Conservation (phyloP, 1,140 invertebrate genomes). For the Drosophila orosa region DNA sequence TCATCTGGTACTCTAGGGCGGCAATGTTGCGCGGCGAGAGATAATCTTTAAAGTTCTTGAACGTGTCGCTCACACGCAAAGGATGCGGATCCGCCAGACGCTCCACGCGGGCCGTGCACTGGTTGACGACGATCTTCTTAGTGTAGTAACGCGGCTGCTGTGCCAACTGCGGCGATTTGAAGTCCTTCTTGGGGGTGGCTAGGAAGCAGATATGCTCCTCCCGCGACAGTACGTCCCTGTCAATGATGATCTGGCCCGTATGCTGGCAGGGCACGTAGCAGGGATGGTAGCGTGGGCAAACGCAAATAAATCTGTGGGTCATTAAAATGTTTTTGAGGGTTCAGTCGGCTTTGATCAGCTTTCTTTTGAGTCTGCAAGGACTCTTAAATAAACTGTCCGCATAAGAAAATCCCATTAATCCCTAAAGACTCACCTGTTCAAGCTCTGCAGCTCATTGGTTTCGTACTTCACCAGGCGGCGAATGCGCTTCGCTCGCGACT, state of each 20-base stretch:
- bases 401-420: neutral
- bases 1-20: slow-evolving; percentile 60
- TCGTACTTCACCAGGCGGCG: slow-evolving; percentile 60
- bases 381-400: neutral
- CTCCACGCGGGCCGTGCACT: slow-evolving; percentile 73
- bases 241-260: slow-evolving; percentile 74
- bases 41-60: slow-evolving; percentile 46
- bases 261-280: slow-evolving; percentile 69
- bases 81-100: slow-evolving; percentile 66
- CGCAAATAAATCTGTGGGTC: slow-evolving; percentile 49
- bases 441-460: slow-evolving; percentile 39
- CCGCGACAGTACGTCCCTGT: slow-evolving; percentile 73
- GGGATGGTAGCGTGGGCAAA: slow-evolving; percentile 70
- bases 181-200: slow-evolving; percentile 71
- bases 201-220: slow-evolving; percentile 75
- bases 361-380: neutral
- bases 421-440: slow-evolving; percentile 50
- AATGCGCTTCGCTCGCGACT: slow-evolving; percentile 57
- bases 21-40: slow-evolving; percentile 44
- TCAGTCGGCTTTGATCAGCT: neutral
- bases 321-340: neutral
- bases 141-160: slow-evolving; percentile 47
- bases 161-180: slow-evolving; percentile 21
- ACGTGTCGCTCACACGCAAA: slow-evolving; percentile 54
- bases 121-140: slow-evolving; percentile 61